Percentiles rank a stretch among this genome's conserved stretches.
phyloP scores from a whole-genome alignment of 2,888 invertebrate genomes.

The Tanytarsus gracilentus region DNA sequence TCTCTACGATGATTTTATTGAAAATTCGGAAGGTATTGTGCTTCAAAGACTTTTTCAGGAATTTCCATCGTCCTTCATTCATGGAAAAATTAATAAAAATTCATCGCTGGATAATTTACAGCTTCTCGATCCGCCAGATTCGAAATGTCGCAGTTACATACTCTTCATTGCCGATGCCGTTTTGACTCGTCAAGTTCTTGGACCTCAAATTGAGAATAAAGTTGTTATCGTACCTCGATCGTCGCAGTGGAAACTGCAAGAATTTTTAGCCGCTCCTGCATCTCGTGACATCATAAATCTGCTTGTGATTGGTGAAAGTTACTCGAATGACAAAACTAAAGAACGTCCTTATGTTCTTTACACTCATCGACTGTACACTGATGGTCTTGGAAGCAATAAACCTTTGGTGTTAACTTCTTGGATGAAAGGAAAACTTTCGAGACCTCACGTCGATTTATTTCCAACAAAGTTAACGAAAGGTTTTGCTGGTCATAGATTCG shows the following conservation, averaged over 20 bases:
- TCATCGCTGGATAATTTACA: slow-evolving; percentile 45
- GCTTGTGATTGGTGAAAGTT: slow-evolving; percentile 58
- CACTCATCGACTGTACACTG: slow-evolving; percentile 62
- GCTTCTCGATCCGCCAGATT: slow-evolving; percentile 40
- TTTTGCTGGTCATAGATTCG: slow-evolving; percentile 66
- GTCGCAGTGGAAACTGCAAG: slow-evolving; percentile 65
- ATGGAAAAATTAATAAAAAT: slow-evolving; percentile 51
- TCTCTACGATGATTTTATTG: slow-evolving; percentile 55
- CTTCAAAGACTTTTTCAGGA: slow-evolving; percentile 49
- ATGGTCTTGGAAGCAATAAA: slow-evolving; percentile 61
- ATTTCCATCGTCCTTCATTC: slow-evolving; percentile 49
- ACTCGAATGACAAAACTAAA: slow-evolving; percentile 47
- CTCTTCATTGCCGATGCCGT: slow-evolving; percentile 58
- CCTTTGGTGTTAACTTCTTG: slow-evolving; percentile 63
- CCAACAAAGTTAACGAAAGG: slow-evolving; percentile 58
- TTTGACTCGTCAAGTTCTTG: slow-evolving; percentile 50
- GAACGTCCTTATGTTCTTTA: slow-evolving; percentile 63
- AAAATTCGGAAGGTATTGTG: slow-evolving; percentile 48
- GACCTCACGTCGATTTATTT: slow-evolving; percentile 54
- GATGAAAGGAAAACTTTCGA: slow-evolving; percentile 54
- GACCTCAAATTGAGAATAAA: slow-evolving; percentile 53
- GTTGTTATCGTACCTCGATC: slow-evolving; percentile 60
- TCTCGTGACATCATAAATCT: slow-evolving; percentile 62
- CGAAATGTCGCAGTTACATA: slow-evolving; percentile 55
- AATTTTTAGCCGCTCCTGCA: slow-evolving; percentile 53